These are phyloP conservation scores for Coenonympha arcania DNA, from an alignment of 2,888 invertebrate genomes.

Conservation along the genomic window DNA sequence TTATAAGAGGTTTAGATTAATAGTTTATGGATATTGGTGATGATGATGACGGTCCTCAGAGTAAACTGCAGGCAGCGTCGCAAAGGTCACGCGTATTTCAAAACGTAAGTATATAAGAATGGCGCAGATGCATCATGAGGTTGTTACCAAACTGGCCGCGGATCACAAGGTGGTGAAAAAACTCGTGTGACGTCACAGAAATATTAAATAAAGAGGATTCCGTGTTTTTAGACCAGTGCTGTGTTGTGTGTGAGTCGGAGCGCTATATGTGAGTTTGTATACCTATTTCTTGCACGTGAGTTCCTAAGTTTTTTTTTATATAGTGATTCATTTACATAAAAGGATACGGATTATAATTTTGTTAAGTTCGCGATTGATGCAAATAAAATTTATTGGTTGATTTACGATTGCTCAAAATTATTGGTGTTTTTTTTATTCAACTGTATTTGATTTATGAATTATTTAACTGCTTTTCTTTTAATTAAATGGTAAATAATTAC, in stretches of 20 bases:
- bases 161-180: conserved; percentile 14
- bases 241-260: conserved; percentile 23
- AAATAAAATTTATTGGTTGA: neutral
- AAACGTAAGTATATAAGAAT: conserved; percentile 26
- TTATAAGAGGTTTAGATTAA: no score
- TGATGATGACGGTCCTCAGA: no score
- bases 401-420: neutral
- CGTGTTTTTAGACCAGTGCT: conserved; percentile 21
- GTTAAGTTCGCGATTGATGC: neutral
- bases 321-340: conserved; percentile 3
- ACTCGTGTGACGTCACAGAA: conserved; percentile 20
- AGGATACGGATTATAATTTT: neutral
- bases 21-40: no score
- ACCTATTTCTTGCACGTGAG: conserved; percentile 13
- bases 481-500: no score
- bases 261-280: conserved; percentile 24
- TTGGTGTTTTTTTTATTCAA: neutral
- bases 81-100: conserved; percentile 23
- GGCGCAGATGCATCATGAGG: conserved; percentile 10
- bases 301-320: neutral
- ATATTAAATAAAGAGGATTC: conserved; percentile 19
- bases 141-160: conserved; percentile 18
- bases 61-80: neutral
- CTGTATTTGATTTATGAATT: no score
- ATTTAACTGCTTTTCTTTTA: no score